Percentiles rank a stretch among this genome's conserved stretches.
Conservation (phyloP, 2,797 vertebrate species). For the Echiichthys vipera region DNA sequence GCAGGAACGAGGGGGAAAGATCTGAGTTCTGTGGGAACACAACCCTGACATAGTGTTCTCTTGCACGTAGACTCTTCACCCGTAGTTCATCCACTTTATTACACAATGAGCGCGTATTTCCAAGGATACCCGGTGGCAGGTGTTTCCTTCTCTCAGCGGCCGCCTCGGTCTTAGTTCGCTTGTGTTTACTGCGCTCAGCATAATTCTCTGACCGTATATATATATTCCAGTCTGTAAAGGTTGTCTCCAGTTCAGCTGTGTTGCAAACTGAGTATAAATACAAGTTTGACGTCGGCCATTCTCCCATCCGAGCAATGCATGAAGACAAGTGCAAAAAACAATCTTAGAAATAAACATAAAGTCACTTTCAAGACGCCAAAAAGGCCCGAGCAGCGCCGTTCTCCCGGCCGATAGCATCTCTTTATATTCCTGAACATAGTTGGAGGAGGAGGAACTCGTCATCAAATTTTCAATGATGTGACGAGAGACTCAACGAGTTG, state of each 20-base stretch:
- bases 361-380: background rate
- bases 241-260: background rate
- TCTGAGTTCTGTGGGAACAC: background rate
- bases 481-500: slow-evolving; percentile 3
- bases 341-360: background rate
- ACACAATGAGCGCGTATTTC: background rate
- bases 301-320: background rate
- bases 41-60: background rate
- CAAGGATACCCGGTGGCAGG: background rate
- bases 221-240: background rate
- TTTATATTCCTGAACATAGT: background rate
- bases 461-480: background rate
- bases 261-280: slow-evolving; percentile 6
- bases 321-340: slow-evolving; percentile 2
- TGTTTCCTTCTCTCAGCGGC: background rate
- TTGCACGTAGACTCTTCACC: background rate
- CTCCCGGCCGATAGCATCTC: background rate
- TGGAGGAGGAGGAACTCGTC: background rate
- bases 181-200: background rate
- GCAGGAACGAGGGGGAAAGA: too few species aligned
- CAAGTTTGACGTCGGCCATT: background rate
- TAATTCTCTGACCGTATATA: background rate
- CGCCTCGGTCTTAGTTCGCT: background rate
- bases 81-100: background rate
- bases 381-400: background rate